These are phyloP conservation scores for Lycodopsis pacificus DNA, from an alignment of 2,797 vertebrate genomes.

Conservation along the genomic window DNA sequence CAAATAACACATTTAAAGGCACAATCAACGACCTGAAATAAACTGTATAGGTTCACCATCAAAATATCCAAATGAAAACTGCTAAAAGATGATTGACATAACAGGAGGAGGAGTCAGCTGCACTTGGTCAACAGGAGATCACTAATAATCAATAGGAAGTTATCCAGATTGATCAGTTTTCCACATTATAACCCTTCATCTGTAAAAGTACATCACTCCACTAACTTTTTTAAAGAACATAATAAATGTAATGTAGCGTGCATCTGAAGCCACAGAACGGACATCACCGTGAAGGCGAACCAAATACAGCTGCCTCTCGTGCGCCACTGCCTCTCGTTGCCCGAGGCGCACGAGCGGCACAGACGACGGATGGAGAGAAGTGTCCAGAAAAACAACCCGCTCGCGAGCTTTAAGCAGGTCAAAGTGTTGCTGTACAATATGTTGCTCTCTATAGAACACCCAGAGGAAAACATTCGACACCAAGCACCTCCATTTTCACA, in stretches of 20 bases:
- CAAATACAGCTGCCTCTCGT: neutral
- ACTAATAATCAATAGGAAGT: neutral
- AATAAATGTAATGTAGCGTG: neutral
- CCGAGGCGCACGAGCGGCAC: constrained; percentile 9
- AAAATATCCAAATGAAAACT: no score
- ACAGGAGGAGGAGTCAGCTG: no score
- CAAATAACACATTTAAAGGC: no score
- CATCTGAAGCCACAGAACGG: neutral
- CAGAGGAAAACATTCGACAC: neutral
- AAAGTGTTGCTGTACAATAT: neutral
- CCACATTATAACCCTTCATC: neutral
- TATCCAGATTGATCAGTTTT: neutral
- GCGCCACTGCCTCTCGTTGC: neutral
- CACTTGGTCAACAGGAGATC: neutral
- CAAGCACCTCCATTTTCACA: neutral
- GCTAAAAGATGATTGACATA: no score
- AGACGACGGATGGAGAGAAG: constrained; percentile 13
- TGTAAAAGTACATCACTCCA: neutral
- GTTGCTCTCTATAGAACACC: neutral
- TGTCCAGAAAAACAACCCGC: neutral
- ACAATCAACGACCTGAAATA: neutral
- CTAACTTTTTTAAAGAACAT: neutral
- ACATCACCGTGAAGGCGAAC: neutral
- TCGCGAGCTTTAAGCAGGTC: neutral
- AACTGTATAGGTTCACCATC: neutral